Percentiles rank a stretch among this genome's conserved stretches.
Conservation (phyloP, 2,113 vertebrate species). For the Rhabdomys dilectus region DNA sequence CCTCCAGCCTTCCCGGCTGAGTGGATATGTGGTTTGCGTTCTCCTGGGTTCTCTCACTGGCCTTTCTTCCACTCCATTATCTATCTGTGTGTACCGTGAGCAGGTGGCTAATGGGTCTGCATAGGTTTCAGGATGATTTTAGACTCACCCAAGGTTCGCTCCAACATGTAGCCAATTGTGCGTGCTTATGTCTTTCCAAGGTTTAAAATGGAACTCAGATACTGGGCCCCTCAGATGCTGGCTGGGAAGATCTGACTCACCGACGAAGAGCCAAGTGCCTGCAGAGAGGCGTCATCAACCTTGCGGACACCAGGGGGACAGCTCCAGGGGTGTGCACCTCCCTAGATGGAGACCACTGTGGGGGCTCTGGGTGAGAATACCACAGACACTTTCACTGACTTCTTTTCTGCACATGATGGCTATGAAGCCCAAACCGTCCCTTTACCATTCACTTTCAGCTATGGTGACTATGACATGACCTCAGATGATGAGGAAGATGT, state of each 20-base stretch:
- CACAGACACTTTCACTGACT: constrained; percentile 45
- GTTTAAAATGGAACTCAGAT: neutral
- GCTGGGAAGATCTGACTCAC: constrained; percentile 23
- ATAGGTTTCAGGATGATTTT: constrained; percentile 47
- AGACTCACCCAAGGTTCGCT: neutral
- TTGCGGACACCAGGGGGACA: neutral
- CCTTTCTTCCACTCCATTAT: constrained; percentile 45
- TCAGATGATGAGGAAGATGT: constrained; percentile 92
- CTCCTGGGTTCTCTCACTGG: neutral
- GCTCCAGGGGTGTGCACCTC: neutral
- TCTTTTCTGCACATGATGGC: constrained; percentile 81
- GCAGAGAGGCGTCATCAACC: neutral
- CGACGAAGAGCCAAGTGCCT: neutral
- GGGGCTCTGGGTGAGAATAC: constrained; percentile 60
- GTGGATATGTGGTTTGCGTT: constrained; percentile 6
- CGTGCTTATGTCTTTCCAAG: constrained; percentile 65
- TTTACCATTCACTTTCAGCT: constrained; percentile 88
- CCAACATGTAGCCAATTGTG: constrained; percentile 1
- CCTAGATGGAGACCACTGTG: constrained; percentile 71
- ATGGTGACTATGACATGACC: constrained; percentile 92
- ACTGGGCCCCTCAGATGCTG: neutral
- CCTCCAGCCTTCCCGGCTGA: neutral
- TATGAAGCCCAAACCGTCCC: constrained; percentile 76
- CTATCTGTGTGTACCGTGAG: neutral
- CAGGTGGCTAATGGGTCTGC: constrained; percentile 45